phyloP scores from a whole-genome alignment of 2,888 invertebrate species.

The Crioceris asparagi region DNA sequence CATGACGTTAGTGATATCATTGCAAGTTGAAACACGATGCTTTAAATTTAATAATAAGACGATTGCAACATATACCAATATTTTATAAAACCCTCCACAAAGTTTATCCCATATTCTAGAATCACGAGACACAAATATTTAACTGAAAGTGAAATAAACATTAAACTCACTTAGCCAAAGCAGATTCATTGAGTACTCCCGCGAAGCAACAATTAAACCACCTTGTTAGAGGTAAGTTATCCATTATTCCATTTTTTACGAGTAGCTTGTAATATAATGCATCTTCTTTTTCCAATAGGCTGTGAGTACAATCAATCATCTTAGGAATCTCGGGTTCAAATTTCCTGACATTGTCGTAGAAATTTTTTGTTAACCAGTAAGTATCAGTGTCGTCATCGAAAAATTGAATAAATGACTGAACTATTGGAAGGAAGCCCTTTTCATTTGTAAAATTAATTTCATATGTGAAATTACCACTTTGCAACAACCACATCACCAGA shows the following conservation, averaged over 20 bases:
- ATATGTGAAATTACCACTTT: constrained; percentile 52
- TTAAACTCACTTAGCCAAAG: constrained; percentile 57
- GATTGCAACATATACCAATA: constrained; percentile 67
- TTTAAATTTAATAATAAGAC: constrained; percentile 61
- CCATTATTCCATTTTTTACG: constrained; percentile 50
- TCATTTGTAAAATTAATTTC: constrained; percentile 19
- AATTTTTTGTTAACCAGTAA: constrained; percentile 73
- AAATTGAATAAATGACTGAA: constrained; percentile 57
- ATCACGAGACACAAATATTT: constrained; percentile 16
- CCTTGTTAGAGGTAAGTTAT: constrained; percentile 55
- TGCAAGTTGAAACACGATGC: constrained; percentile 53
- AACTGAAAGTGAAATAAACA: neutral
- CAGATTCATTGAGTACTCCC: constrained; percentile 64
- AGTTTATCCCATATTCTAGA: constrained; percentile 82
- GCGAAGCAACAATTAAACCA: constrained; percentile 83
- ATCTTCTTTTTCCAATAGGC: constrained; percentile 69
- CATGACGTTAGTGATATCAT: constrained; percentile 47
- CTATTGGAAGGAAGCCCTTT: constrained; percentile 43
- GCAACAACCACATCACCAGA: constrained; percentile 71
- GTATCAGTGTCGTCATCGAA: constrained; percentile 66
- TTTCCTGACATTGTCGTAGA: constrained; percentile 51
- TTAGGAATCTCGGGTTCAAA: constrained; percentile 39
- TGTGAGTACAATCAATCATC: constrained; percentile 54
- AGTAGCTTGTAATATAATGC: constrained; percentile 58
- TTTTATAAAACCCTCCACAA: constrained; percentile 73